These are phyloP conservation scores for Coccyzus lansbergi DNA, from an alignment of 2,797 vertebrate genomes.

Conservation along the genomic window DNA sequence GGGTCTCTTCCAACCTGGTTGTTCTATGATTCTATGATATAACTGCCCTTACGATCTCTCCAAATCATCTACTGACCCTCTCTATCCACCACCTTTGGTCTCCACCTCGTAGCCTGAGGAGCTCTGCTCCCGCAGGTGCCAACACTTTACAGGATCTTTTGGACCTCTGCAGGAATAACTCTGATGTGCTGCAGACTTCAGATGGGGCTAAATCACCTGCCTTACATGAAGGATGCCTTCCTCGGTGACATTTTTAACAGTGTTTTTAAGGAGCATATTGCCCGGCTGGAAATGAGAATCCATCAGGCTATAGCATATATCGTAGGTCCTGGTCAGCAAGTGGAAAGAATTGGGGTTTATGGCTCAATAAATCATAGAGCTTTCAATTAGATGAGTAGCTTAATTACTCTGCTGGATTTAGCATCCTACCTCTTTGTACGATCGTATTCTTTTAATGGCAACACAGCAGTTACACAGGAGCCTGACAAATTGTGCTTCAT, in stretches of 20 bases:
- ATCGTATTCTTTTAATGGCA: slow-evolving; percentile 62
- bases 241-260: slow-evolving; percentile 50
- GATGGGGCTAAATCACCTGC: slow-evolving; percentile 18
- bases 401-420: slow-evolving; percentile 68
- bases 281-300: slow-evolving; percentile 68
- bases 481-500: slow-evolving; percentile 41
- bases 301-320: slow-evolving; percentile 66
- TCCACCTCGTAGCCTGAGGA: background rate
- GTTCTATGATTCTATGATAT: no score
- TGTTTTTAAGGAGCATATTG: slow-evolving; percentile 55
- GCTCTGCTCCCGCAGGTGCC: background rate
- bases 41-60: background rate
- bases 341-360: slow-evolving; percentile 74
- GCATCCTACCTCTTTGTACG: slow-evolving; percentile 62
- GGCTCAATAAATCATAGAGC: slow-evolving; percentile 67
- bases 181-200: background rate
- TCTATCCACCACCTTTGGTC: background rate
- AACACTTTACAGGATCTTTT: background rate
- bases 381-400: slow-evolving; percentile 73
- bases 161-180: slow-evolving; percentile 1
- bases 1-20: no score
- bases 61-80: background rate
- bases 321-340: slow-evolving; percentile 69
- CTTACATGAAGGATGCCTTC: slow-evolving; percentile 54
- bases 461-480: slow-evolving; percentile 11